Conservation (phyloP, 2,797 vertebrate species). For the Typhlichthys eigenmanni region DNA sequence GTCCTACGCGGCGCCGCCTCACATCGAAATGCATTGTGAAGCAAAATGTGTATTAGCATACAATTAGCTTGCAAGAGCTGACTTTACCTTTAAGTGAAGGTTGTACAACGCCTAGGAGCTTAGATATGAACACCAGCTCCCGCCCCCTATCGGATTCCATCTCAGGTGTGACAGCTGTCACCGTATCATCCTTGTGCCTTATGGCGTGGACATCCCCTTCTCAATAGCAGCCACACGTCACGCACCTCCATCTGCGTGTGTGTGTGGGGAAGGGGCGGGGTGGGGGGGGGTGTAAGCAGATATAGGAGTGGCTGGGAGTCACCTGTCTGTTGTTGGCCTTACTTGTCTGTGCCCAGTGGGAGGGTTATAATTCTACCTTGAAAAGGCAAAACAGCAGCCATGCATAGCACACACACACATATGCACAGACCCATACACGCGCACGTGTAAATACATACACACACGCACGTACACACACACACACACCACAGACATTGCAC, state of each 20-base stretch:
- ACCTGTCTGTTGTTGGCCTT: slow-evolving; percentile 71
- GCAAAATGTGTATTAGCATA: too few species aligned
- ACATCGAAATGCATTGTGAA: too few species aligned
- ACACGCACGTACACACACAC: too few species aligned
- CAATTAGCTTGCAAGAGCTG: too few species aligned
- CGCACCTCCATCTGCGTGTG: slow-evolving; percentile 38
- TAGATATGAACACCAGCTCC: slow-evolving; percentile 53
- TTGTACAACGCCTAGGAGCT: slow-evolving; percentile 41
- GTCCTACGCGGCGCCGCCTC: too few species aligned
- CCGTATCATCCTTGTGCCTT: slow-evolving; percentile 42
- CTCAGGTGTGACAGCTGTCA: slow-evolving; percentile 64
- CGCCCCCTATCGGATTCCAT: slow-evolving; percentile 53
- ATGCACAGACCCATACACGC: slow-evolving; percentile 15
- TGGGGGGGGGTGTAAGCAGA: slow-evolving; percentile 53
- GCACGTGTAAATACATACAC: not conserved
- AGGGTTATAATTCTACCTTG: slow-evolving; percentile 64
- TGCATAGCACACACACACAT: slow-evolving; percentile 1
- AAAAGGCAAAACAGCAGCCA: slow-evolving; percentile 66
- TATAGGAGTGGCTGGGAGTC: slow-evolving; percentile 68
- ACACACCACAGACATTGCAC: not conserved
- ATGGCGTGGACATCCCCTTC: slow-evolving; percentile 46
- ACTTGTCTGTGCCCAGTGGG: slow-evolving; percentile 42
- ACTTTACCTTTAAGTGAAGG: slow-evolving; percentile 44
- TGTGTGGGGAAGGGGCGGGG: too few species aligned
- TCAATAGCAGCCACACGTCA: slow-evolving; percentile 28